Evolutionary conservation across 1,140 invertebrate genomes (phyloP).

Genomic region (Ericerus pela): DNA sequence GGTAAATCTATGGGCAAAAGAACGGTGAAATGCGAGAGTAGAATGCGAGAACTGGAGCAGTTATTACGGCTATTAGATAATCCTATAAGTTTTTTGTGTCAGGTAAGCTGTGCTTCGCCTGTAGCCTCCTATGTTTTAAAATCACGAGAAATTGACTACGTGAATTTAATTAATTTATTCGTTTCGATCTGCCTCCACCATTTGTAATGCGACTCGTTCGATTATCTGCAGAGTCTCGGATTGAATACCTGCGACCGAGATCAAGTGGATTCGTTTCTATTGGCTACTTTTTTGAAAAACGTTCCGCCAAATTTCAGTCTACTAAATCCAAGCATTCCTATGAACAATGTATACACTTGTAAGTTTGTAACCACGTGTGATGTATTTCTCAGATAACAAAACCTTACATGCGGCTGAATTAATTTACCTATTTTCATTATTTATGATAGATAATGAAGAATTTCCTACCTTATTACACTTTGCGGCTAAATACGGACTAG

Average conservation of each 20-base stretch:
- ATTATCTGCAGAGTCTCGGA: slow-evolving; percentile 54
- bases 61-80: slow-evolving; percentile 58
- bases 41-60: slow-evolving; percentile 63
- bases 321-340: slow-evolving; percentile 32
- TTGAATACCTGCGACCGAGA: slow-evolving; percentile 57
- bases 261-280: slow-evolving; percentile 62
- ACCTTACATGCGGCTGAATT: no score
- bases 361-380: no score
- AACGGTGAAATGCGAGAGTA: slow-evolving; percentile 71
- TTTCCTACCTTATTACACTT: slow-evolving; percentile 78
- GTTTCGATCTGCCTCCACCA: no score
- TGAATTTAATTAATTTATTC: not conserved
- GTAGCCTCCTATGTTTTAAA: not conserved
- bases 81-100: slow-evolving; percentile 72
- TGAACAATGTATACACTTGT: not conserved
- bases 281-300: slow-evolving; percentile 63
- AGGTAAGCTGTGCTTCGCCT: slow-evolving; percentile 35
- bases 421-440: not conserved
- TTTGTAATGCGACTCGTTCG: not conserved
- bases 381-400: no score
- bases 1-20: slow-evolving; percentile 55
- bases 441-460: slow-evolving; percentile 49
- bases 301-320: slow-evolving; percentile 64
- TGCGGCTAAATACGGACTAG: slow-evolving; percentile 67
- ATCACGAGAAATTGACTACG: not conserved